Evolutionary conservation across 2,888 invertebrate genomes (phyloP).

Genomic region (Camponotus fellah): DNA sequence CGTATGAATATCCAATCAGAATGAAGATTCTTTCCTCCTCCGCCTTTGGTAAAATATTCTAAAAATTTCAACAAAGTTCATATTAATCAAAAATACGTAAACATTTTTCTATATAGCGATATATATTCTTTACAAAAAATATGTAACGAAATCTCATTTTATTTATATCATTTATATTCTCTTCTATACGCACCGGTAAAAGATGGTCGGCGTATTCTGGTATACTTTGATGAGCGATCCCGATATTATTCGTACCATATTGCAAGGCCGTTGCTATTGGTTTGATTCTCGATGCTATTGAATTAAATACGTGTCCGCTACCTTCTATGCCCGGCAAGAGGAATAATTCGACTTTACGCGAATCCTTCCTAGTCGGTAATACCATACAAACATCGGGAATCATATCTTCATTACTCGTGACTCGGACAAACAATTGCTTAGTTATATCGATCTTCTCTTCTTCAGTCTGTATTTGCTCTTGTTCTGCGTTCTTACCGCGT

Average conservation of each 20-base stretch:
- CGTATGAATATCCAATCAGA: conserved; percentile 96
- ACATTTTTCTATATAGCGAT: neutral
- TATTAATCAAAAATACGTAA: neutral
- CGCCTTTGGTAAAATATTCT: conserved; percentile 88
- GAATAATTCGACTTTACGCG: conserved; percentile 77
- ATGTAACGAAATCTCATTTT: neutral
- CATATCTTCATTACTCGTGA: conserved; percentile 61
- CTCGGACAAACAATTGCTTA: conserved; percentile 50
- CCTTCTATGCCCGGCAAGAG: conserved; percentile 86
- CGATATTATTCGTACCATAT: conserved; percentile 45
- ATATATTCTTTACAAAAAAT: neutral
- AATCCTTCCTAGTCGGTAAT: conserved; percentile 71
- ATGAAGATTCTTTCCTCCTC: conserved; percentile 87
- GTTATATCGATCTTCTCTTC: neutral
- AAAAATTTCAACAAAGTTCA: conserved; percentile 42
- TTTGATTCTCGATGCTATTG: conserved; percentile 80
- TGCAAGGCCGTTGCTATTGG: conserved; percentile 81
- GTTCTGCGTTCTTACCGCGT: conserved; percentile 67
- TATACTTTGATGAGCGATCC: neutral
- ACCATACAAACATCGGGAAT: conserved; percentile 72
- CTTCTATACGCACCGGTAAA: conserved; percentile 50
- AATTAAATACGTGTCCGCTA: conserved; percentile 79
- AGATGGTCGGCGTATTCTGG: conserved; percentile 54
- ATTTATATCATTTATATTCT: neutral
- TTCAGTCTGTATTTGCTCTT: conserved; percentile 24